A percentile compares a stretch with the other conserved stretches of the same genome.
These are phyloP conservation scores for Neria commutata DNA, from an alignment of 2,888 invertebrate species.

Conservation along the genomic window DNA sequence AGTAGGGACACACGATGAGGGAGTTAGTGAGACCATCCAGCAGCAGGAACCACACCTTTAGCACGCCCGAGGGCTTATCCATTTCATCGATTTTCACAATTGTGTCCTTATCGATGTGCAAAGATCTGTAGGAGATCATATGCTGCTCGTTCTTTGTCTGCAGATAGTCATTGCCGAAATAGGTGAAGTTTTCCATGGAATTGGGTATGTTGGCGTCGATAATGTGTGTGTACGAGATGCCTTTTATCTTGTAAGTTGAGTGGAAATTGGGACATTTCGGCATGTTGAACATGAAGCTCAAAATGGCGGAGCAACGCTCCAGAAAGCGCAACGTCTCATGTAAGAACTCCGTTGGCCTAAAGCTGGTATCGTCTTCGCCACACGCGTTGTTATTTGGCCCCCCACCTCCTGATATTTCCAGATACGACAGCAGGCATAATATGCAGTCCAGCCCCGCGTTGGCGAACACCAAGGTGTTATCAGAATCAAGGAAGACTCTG, in stretches of 20 bases:
- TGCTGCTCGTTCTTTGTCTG: conserved; percentile 70
- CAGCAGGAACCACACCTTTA: conserved; percentile 89
- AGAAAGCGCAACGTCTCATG: conserved; percentile 84
- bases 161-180: conserved; percentile 69
- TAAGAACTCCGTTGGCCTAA: conserved; percentile 62
- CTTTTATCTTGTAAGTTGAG: conserved; percentile 82
- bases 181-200: conserved; percentile 70
- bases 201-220: conserved; percentile 87
- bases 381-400: conserved; percentile 70
- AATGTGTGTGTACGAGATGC: conserved; percentile 76
- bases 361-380: conserved; percentile 64
- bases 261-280: conserved; percentile 93
- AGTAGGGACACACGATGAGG: conserved; percentile 83
- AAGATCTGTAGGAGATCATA: conserved; percentile 64
- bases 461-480: conserved; percentile 91
- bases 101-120: conserved; percentile 62
- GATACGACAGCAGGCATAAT: conserved; percentile 78
- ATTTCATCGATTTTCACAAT: conserved; percentile 65
- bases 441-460: conserved; percentile 95
- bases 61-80: conserved; percentile 80
- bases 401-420: conserved; percentile 64
- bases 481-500: conserved; percentile 89
- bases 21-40: conserved; percentile 86
- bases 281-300: conserved; percentile 93
- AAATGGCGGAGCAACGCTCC: conserved; percentile 83